phyloP scores from a whole-genome alignment of 2,888 invertebrate genomes.

The Julus scandinavius region DNA sequence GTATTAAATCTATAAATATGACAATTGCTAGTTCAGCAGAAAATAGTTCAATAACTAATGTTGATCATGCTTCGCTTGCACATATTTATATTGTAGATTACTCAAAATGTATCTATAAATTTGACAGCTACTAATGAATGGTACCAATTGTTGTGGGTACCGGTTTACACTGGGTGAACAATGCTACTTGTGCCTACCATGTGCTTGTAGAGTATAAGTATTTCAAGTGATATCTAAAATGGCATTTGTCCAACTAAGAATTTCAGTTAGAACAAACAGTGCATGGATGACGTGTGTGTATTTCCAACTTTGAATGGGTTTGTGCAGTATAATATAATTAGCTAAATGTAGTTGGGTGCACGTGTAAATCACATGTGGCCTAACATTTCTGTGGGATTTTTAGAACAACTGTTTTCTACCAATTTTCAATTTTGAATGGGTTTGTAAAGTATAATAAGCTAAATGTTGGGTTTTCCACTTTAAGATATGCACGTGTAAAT shows the following conservation, averaged over 20 bases:
- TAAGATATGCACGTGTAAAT: too few species aligned
- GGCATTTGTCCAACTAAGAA: slow-evolving; percentile 1
- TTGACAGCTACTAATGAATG: not conserved
- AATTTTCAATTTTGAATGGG: too few species aligned
- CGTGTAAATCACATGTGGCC: not conserved
- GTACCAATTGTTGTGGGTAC: slow-evolving; percentile 3
- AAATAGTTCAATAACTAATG: not conserved
- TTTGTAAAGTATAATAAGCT: too few species aligned
- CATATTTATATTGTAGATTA: not conserved
- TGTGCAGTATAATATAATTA: not conserved
- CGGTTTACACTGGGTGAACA: slow-evolving; percentile 22
- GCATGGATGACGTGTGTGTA: not conserved
- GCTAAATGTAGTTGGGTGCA: not conserved
- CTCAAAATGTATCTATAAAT: not conserved
- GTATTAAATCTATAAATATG: not conserved
- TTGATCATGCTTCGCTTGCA: not conserved
- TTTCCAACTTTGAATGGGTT: not conserved
- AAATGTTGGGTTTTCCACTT: too few species aligned
- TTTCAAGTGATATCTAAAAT: slow-evolving; percentile 6
- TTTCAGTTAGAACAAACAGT: not conserved
- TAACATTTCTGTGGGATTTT: too few species aligned
- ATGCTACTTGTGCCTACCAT: not conserved
- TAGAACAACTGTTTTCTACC: too few species aligned
- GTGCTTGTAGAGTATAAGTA: not conserved
- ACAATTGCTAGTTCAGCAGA: not conserved